Base-by-base conservation (phyloP, 2,113 vertebrate species). In the Anseranas semipalmata region DNA sequence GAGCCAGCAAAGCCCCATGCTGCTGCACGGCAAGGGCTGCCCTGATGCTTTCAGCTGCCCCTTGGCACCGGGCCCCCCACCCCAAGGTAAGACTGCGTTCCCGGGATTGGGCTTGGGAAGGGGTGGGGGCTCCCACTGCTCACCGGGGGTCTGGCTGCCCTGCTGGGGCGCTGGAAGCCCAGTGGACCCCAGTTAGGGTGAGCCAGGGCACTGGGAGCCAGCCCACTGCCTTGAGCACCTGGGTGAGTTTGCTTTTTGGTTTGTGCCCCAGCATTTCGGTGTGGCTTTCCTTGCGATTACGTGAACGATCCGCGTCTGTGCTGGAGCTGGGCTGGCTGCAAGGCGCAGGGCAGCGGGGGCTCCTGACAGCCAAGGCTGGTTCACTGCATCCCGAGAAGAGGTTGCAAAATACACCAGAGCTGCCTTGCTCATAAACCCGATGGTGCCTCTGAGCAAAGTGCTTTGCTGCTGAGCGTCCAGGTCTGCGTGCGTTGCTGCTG, bases 11-110 rank as follows among this genome's bases (percentile, higher is more conserved):
- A 91, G 46, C 32, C 37, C 15, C 13, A 5, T 1, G 3, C 27
- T 24, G 21, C 66, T 46, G 32, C 4, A 3, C 0, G 6, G 2
- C 1, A 11, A 12, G 9, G 15, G 7, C 15, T 22, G 0, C 6
- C 58, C 14, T 6, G 1, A 1, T 1, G 1, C 15, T 41, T 86
- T 63, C 7, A 32, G 55, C 59, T 81, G 28, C 68, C 3, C 13
- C 28, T 16, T 9, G 35, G 43, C 2, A 3, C 27, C 7, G 15
- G 15, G 60, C 21, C 3, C 11, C 35, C 16, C 33, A 30, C 3
- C 2, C 7, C 9, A 37, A 74, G 74, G 58, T 79, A 73, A 53
- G 32, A n/a, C 9, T n/a, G 27, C 0, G 1, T 7, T 25, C 59
- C 32, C 0, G 5, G 41, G 46, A 0, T 5, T 48, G 60, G 41